These are phyloP conservation scores for Drosophila auraria DNA, from an alignment of 1,140 invertebrate genomes.

Conservation along the genomic window DNA sequence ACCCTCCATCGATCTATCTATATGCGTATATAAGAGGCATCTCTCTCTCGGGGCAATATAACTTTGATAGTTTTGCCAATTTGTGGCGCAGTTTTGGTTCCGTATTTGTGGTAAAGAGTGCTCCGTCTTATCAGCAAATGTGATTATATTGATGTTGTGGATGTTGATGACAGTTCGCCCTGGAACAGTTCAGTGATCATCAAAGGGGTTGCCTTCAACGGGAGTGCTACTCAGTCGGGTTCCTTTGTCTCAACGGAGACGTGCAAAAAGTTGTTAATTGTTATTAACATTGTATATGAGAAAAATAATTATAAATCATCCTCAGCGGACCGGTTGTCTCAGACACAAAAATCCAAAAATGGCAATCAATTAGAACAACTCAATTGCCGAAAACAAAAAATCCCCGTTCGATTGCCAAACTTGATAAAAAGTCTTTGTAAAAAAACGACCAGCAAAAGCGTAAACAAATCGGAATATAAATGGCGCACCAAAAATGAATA, in stretches of 20 bases:
- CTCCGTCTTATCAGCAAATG: slow-evolving; percentile 21
- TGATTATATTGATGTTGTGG: slow-evolving; percentile 19
- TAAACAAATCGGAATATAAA: slow-evolving; percentile 59
- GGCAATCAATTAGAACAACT: slow-evolving; percentile 45
- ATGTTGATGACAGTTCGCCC: not conserved
- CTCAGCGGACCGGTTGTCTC: slow-evolving; percentile 35
- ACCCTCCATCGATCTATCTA: not conserved
- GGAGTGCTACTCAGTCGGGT: slow-evolving; percentile 27
- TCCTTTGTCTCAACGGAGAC: slow-evolving; percentile 24
- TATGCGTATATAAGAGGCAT: not conserved
- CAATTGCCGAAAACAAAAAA: slow-evolving; percentile 39
- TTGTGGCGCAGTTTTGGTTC: slow-evolving; percentile 72
- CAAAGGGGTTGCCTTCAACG: not conserved
- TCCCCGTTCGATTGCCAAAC: slow-evolving; percentile 22
- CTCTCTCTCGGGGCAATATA: slow-evolving; percentile 36
- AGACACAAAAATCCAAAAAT: slow-evolving; percentile 24
- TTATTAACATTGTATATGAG: slow-evolving; percentile 21
- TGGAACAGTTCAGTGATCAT: slow-evolving; percentile 23
- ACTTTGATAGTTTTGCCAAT: slow-evolving; percentile 71
- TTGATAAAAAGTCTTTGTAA: slow-evolving; percentile 26
- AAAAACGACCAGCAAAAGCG: slow-evolving; percentile 41
- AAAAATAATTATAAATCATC: slow-evolving; percentile 21
- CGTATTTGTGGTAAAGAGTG: slow-evolving; percentile 39
- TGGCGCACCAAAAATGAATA: slow-evolving; percentile 64
- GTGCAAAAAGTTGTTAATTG: slow-evolving; percentile 46